A percentile compares a stretch with the other conserved stretches of the same genome.
Evolutionary conservation across 2,888 invertebrate genomes (phyloP).

Genomic region (Leptarthrus brevirostris): DNA sequence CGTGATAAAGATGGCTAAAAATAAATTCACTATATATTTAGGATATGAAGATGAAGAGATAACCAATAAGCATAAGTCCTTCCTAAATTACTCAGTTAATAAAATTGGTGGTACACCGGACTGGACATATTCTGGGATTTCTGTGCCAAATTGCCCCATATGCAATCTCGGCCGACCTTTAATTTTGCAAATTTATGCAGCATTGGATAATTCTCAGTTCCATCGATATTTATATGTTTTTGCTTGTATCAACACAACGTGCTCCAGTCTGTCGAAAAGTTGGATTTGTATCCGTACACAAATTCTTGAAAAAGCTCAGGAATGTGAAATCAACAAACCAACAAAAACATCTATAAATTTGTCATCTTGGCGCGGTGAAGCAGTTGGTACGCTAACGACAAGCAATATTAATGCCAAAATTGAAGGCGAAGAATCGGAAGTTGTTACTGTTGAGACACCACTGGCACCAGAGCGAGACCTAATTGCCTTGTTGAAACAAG

Average conservation of each 20-base stretch:
- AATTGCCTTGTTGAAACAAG: conserved; percentile 77
- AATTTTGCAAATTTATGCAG: conserved; percentile 87
- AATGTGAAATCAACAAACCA: conserved; percentile 57
- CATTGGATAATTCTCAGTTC: conserved; percentile 80
- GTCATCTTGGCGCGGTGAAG: conserved; percentile 77
- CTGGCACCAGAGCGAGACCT: conserved; percentile 77
- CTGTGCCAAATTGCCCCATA: conserved; percentile 75
- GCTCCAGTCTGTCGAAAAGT: conserved; percentile 85
- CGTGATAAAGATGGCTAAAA: conserved; percentile 66
- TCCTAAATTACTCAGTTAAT: conserved; percentile 78
- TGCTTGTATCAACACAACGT: conserved; percentile 85
- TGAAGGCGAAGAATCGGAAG: conserved; percentile 84
- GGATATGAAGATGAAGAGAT: conserved; percentile 85
- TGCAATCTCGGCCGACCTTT: conserved; percentile 81
- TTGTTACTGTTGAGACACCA: conserved; percentile 82
- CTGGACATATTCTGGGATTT: conserved; percentile 70
- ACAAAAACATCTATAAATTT: conserved; percentile 62
- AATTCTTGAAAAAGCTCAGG: conserved; percentile 70
- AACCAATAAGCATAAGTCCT: conserved; percentile 75
- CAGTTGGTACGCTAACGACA: conserved; percentile 70
- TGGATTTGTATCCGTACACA: conserved; percentile 85
- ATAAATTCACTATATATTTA: conserved; percentile 75
- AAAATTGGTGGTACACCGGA: conserved; percentile 86
- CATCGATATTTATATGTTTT: conserved; percentile 90
- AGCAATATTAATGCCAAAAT: conserved; percentile 80